phyloP scores from a whole-genome alignment of 1,140 invertebrate species.

The Drosophila willistoni region DNA sequence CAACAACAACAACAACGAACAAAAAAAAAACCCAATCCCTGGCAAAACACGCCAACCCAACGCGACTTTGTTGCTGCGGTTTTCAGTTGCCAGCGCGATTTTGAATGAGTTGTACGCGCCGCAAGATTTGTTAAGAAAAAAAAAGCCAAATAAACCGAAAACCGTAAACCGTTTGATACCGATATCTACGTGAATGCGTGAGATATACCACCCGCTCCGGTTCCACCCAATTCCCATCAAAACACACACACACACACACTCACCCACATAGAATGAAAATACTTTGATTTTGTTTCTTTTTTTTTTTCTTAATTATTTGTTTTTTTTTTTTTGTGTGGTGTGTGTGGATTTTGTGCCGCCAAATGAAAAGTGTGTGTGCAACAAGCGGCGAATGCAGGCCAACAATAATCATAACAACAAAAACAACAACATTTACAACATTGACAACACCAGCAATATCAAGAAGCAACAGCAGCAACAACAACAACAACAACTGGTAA shows the following conservation, averaged over 20 bases:
- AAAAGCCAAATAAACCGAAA: constrained; percentile 22
- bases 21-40: constrained; percentile 52
- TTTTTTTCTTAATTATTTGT: constrained; percentile 37
- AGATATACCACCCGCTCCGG: too few species aligned
- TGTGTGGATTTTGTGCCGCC: constrained; percentile 29
- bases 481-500: constrained; percentile 38
- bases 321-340: constrained; percentile 44
- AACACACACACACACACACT: neutral
- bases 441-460: neutral
- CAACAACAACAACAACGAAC: constrained; percentile 28
- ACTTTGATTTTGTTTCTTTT: constrained; percentile 25
- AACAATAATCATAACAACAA: constrained; percentile 41
- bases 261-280: constrained; percentile 10
- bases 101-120: constrained; percentile 77
- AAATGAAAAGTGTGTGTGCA: constrained; percentile 71
- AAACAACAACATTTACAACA: constrained; percentile 15
- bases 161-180: neutral
- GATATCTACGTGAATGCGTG: constrained; percentile 31
- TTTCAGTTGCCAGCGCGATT: constrained; percentile 80
- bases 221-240: too few species aligned
- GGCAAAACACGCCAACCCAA: constrained; percentile 77
- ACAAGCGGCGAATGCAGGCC: constrained; percentile 72
- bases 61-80: constrained; percentile 78
- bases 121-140: constrained; percentile 37
- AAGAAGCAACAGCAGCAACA: constrained; percentile 22